A percentile compares a stretch with the other conserved stretches of the same genome.
Evolutionary conservation across 2,888 invertebrate species (phyloP).

Genomic region (Leptarthrus brevirostris): DNA sequence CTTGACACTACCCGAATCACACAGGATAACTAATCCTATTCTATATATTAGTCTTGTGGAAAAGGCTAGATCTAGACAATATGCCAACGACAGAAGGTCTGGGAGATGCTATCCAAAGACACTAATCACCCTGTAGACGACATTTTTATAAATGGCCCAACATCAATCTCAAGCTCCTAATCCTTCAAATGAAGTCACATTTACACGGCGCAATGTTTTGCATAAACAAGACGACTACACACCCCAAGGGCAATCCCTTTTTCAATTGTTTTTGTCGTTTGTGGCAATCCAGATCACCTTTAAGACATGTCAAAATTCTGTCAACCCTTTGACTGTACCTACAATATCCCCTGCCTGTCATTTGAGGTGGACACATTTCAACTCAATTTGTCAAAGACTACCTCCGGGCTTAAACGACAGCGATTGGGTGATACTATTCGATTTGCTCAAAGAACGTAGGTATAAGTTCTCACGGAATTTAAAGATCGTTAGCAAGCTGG

Average conservation of each 20-base stretch:
- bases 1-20: slow-evolving; percentile 5
- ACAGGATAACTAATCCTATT: neutral
- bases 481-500: slow-evolving; percentile 24
- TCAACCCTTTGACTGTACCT: slow-evolving; percentile 22
- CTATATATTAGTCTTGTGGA: neutral
- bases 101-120: neutral
- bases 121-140: neutral
- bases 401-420: neutral
- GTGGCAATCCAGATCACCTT: neutral
- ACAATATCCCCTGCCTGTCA: too few relatives aligned
- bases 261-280: slow-evolving; percentile 5
- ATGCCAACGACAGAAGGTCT: slow-evolving; percentile 2
- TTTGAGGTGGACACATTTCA: neutral
- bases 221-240: slow-evolving; percentile 24
- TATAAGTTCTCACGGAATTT: slow-evolving; percentile 33
- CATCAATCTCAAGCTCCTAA: slow-evolving; percentile 50
- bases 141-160: slow-evolving; percentile 46
- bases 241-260: neutral
- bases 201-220: slow-evolving; percentile 49
- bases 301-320: slow-evolving; percentile 19
- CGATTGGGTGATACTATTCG: slow-evolving; percentile 1
- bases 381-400: slow-evolving; percentile 40
- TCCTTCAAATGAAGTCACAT: slow-evolving; percentile 53
- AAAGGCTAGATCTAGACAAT: neutral
- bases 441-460: neutral